Base-by-base conservation (phyloP, 2,113 vertebrate species). In the Channa maculata region DNA sequence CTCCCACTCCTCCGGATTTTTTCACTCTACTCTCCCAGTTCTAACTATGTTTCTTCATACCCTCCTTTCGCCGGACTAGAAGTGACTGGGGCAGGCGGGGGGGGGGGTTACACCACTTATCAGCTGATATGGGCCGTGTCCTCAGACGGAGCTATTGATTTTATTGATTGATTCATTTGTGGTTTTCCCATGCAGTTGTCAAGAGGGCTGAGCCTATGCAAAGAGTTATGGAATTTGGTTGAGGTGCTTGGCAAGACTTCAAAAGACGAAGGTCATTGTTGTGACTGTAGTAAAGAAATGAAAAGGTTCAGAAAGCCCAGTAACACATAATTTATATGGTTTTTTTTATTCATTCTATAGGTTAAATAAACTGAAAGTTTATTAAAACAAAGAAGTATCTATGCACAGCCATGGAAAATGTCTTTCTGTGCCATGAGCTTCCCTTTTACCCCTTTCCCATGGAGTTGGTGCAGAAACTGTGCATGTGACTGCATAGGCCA, bases 101-200 rank as follows among this genome's bases (percentile, higher is more conserved):
- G 33, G 44, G 91, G 94, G 34, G 93, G 95, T 92, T 93, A 94
- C 90, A 93, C 78, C 92, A 94, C 92, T 93, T 94, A 91, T 93
- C 93, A 93, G 91, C 89, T 84, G 61, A 93, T 93, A 89, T 49
- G 74, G 77, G 84, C 88, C 89, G 90, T 93, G 93, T 94, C 92
- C 90, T 93, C 93, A 93, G 92, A 92, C 84, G 49, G 87, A 75
- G 82, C 91, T 91, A 96, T 92, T 94, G 95, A 86, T 88, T 90
- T 81, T 85, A 90, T 84, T 88, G 87, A 90, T 76, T 87, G 15
- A 89, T 88, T 86, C 14, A 82, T 84, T 79, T 87, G 71, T 12
- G 61, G 49, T 66, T 77, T 71, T 82, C 70, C 69, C 53, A 79
- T 77, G 71, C 65, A 72, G 60, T 80, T 80, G 52, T 82, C 75